These are phyloP conservation scores for Leptopilina clavipes DNA, from an alignment of 1,140 invertebrate genomes.

Conservation along the genomic window DNA sequence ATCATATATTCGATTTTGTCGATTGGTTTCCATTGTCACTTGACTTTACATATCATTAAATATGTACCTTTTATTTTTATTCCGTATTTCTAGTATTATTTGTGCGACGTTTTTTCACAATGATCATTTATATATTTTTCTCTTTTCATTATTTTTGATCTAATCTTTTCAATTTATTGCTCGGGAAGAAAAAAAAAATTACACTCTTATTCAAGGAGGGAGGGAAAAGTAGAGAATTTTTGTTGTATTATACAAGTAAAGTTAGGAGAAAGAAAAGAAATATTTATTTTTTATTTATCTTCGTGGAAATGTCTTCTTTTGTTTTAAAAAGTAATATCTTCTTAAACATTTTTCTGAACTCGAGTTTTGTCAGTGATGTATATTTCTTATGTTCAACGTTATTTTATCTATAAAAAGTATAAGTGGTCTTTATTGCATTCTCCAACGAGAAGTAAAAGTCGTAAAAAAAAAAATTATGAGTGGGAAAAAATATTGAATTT, in stretches of 20 bases:
- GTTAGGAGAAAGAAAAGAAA: too few relatives aligned
- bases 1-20: constrained; percentile 14
- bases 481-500: constrained; percentile 7
- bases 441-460: constrained; percentile 5
- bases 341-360: not conserved
- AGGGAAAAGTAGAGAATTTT: too few relatives aligned
- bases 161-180: too few relatives aligned
- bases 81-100: too few relatives aligned
- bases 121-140: too few relatives aligned
- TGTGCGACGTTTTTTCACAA: too few relatives aligned
- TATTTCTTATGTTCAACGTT: not conserved
- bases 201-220: too few relatives aligned
- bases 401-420: constrained; percentile 18
- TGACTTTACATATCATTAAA: constrained; percentile 9
- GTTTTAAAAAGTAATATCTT: not conserved
- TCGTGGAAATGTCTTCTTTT: constrained; percentile 10
- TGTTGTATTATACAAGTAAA: too few relatives aligned
- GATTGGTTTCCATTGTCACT: constrained; percentile 15
- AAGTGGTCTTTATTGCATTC: constrained; percentile 10
- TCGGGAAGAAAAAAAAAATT: too few relatives aligned
- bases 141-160: too few relatives aligned
- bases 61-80: not conserved
- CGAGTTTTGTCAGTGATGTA: not conserved
- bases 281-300: not conserved
- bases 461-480: not conserved